Base-by-base conservation (phyloP, 2,888 invertebrate species). In the Protodeltote pygarga region DNA sequence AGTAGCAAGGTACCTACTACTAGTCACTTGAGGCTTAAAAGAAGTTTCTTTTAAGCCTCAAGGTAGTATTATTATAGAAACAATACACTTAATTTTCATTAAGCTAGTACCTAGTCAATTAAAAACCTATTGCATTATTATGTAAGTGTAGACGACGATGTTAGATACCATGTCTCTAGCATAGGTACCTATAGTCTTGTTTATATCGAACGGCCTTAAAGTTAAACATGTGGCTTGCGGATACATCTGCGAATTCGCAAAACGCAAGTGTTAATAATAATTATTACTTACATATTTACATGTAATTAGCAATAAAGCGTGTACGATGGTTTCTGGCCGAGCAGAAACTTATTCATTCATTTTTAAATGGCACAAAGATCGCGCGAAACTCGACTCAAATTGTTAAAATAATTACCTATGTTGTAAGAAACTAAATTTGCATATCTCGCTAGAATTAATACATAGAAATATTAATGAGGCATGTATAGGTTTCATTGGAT, bases 161-260 rank as follows among this genome's bases (percentile, higher is more conserved):
- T 46, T 37, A 52, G 47, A 48, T 42, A 48, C 29, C 31, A 42
- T 51, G 49, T 14, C 14, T 46, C 45, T 49, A 28, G 16, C 47
- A 33, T 49, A 45, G 23, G 44, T 39, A 34, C 35, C 35, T 31
- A 11, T 23, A 48, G 29, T 15, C 53, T 75, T 76, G 75, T 74
- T 77, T 79, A 75, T 69, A 72, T 71, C 70, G 72, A 54, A 63
- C 50, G 62, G 65, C 75, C 57, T 75, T 73, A 55, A 70, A 73
- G 60, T 67, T 66, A 65, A 76, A 79, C 83, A 85, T 83, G 77
- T 85, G 82, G 81, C 65, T 68, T 73, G 54, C 46, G 64, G n/a
- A 66, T 70, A 81, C 81, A 83, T 84, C 75, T 81, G 84, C 72
- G 73, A 66, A 77, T 73, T 81, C 73, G 79, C 78, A 62, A 77